A percentile compares a stretch with the other conserved stretches of the same genome.
Evolutionary conservation across 2,113 vertebrate genomes (phyloP).

Genomic region (Eidolon helvum): DNA sequence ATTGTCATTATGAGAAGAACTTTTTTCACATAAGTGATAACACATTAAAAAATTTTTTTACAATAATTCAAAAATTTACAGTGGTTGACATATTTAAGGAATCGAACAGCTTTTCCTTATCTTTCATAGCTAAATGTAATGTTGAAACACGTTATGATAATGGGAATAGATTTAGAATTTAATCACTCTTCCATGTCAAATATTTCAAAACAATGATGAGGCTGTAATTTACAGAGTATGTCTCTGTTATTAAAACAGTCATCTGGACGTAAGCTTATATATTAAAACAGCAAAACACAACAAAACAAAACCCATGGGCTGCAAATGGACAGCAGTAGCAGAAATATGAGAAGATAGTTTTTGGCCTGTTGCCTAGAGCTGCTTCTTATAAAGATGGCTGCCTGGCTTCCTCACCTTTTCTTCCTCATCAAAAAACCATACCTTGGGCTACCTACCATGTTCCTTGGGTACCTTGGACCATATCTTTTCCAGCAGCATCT

Average conservation of each 20-base stretch:
- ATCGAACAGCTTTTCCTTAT: not conserved
- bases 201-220: not conserved
- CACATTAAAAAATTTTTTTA: not conserved
- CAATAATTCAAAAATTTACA: not conserved
- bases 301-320: not conserved
- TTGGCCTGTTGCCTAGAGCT: not conserved
- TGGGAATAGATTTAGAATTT: not conserved
- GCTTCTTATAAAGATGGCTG: not conserved
- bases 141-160: slow-evolving; percentile 23
- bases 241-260: not conserved
- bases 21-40: not conserved
- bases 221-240: not conserved
- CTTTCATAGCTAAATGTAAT: not conserved
- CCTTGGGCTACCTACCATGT: not conserved
- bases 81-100: not conserved
- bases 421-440: not conserved
- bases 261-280: not conserved
- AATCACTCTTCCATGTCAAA: not conserved
- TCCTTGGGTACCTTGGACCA: not conserved
- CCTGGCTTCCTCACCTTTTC: not conserved
- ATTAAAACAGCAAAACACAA: not conserved
- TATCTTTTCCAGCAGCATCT: not conserved
- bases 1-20: not conserved
- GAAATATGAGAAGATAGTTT: not conserved
- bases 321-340: not conserved